A percentile compares a stretch with the other conserved stretches of the same genome.
phyloP scores from a whole-genome alignment of 2,797 vertebrate genomes.

The Enteromius argenteus region DNA sequence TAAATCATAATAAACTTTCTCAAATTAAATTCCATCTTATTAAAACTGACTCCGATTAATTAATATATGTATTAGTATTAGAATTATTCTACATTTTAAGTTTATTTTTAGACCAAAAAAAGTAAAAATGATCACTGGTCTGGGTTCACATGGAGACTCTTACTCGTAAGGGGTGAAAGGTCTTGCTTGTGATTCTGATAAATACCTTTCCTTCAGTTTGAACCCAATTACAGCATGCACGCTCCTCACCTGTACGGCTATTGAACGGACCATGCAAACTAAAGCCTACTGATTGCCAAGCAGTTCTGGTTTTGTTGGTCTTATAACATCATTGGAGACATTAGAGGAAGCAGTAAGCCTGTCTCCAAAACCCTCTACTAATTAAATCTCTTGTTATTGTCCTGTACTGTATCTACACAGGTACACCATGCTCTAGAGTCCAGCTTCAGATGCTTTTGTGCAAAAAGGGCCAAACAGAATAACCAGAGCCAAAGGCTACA shows the following conservation, averaged over 20 bases:
- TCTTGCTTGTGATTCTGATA: not conserved
- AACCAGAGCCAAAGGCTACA: conserved; percentile 41
- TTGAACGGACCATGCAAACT: not conserved
- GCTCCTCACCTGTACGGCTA: not conserved
- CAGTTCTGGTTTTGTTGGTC: conserved; percentile 1
- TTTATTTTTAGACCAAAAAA: not conserved
- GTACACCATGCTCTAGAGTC: conserved; percentile 23
- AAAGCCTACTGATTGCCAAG: conserved; percentile 11
- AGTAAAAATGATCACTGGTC: not conserved
- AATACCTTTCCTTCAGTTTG: not conserved
- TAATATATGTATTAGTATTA: not conserved
- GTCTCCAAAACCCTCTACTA: conserved; percentile 35
- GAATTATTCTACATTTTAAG: not conserved
- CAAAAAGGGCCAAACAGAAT: conserved; percentile 4
- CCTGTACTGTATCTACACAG: conserved; percentile 2
- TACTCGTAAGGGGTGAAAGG: not conserved
- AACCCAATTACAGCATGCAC: conserved; percentile 40
- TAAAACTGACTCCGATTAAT: not conserved
- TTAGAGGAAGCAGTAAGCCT: not conserved
- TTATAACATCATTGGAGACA: conserved; percentile 17
- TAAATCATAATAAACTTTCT: no score
- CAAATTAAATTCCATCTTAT: not conserved
- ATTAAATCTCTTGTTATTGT: conserved; percentile 51
- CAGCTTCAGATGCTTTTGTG: not conserved
- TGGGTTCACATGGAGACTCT: not conserved